Evolutionary conservation across 2,797 vertebrate genomes (phyloP), one percentile per base, ranked within the genome.

Genomic region (Prunella strophiata): DNA sequence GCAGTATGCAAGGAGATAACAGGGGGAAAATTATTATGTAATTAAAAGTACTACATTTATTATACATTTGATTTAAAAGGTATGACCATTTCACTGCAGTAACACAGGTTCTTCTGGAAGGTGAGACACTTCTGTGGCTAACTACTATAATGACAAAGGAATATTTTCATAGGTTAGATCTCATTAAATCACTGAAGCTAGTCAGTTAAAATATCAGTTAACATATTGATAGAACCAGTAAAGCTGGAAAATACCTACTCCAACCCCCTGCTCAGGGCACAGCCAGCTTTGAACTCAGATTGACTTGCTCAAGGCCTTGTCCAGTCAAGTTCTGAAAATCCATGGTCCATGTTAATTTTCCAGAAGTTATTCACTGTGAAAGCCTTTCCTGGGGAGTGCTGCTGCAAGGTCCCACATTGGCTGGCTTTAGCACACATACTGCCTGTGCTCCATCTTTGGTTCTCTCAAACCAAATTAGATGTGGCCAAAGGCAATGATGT

Each of bases 61-160:
- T 30, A 62, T 16, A 30, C 19, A 16, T 42, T 42, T 62, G 30
- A 42, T 42, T 62, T 30, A 42, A 42, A 62, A 62, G 38, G 10
- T 26, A 29, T 23, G 17, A 26, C 26, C 15, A 26, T 12, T 58
- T 88, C 38, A 34, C 38, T n/a, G 34, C 29, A 78, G 23, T 15
- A 59, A 54, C 1, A 4, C 0, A 0, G 23, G 36, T 65, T 51
- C 27, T 94, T 57, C 51, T 3, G 4, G 51, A 72, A 91, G 14
- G 7, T 77, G 43, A 71, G 22, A n/a, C 19, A 65, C 32, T 68
- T 62, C 66, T 66, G 7, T 32, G 75, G 11, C 51, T 88, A 78
- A n/a, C 36, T 42, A 14, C 21, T 66, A 13, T 38, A 45, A 42
- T 9, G 30, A 45, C 12, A 87, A 67, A n/a, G 16, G 30, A 78